Base-by-base conservation (phyloP, 1,140 invertebrate species). In the Nixonia krombeini region DNA sequence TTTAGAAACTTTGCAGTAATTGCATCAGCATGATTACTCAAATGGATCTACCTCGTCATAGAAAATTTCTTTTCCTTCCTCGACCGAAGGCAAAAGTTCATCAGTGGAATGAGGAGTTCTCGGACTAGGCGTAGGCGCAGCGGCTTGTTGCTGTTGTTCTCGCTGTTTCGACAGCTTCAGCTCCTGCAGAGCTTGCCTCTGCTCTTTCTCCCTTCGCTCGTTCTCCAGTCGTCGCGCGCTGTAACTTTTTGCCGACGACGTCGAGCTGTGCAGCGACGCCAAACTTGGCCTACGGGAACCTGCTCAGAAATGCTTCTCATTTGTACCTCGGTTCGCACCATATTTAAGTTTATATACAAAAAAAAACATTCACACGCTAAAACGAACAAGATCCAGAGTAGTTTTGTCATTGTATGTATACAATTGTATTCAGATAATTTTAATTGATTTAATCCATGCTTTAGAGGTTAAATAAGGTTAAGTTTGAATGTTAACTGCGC, bases 201-300 rank as follows among this genome's bases (percentile, higher is more conserved):
- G 88, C 70, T 93, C 91, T 72, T 93, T 92, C 63, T 93, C 90
- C 72, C 91, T 91, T 18, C 90, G 83, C 72, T 94, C 92, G 64
- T 89, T 88, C 73, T 94, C 92, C 77, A 92, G 91, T 29, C 90
- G 86, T 74, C 89, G 87, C 51, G 90, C 88, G 74, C 92, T 92
- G 82, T 92, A 94, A 81, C 91, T 93, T 71, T 90, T 88, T 41
- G 92, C 90, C 23, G 92, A 94, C 26, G 90, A 92, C 50, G 89
- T 89, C 67, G 90, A 91, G 85, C 92, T 93, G 78, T 93, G 92
- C 62, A 93, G 86, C 47, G 92, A 93, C 55, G 90, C 90, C 86
- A 93, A 84, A 87, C 91, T 93, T 82, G 92, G 91, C 86, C 91
- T 89, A 87, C 92, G 88, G 73, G 92, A 93, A 88, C 92, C 92